Base-by-base conservation (phyloP, 2,888 invertebrate species). In the Oscheius sp. region DNA sequence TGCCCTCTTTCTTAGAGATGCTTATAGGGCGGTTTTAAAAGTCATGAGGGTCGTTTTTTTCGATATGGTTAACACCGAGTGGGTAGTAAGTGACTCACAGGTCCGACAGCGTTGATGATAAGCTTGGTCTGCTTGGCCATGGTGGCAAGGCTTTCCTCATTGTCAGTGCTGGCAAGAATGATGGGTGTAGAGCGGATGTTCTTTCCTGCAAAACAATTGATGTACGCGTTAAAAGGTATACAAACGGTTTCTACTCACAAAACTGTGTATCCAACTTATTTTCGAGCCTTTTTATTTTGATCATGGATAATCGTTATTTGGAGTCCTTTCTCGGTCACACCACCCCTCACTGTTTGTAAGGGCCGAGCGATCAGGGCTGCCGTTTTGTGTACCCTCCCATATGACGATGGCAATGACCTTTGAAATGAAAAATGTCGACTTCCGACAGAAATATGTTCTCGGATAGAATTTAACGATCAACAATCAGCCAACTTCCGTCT, bases 51-150 rank as follows among this genome's bases (percentile, higher is more conserved):
- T 13, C 21, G 13, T 68, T 53, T 55, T 55, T 29, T n/a, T 21
- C n/a, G 68, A 55, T 55, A 63, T 10, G 68, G 35, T 33, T 10
- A 32, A 50, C 32, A 48, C 10, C 29, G 10, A 9, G n/a, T 4
- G 2, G n/a, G 29, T 53, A 63, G 48, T n/a, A 50, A 63, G 10
- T 63, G 50, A 89, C 90, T 87, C 87, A 92, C 92, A 0, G 97
- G 98, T 0, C 98, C 98, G 83, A 95, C 95, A 90, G 95, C 95
- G 90, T 96, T 98, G 1, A 96, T 92, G 35, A 99, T 86, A 1
- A 97, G 92, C 85, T 92, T 93, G 5, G 94, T 92, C 82, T 93
- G 92, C 62, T 91, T 90, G 58, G 95, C 94, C 97, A 99, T 97
- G 72, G 92, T 92, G 55, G 91, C 90, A 29, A 99, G 89, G 0